Conservation (phyloP, 2,113 vertebrate genomes). For the Nothoprocta perdicaria region DNA sequence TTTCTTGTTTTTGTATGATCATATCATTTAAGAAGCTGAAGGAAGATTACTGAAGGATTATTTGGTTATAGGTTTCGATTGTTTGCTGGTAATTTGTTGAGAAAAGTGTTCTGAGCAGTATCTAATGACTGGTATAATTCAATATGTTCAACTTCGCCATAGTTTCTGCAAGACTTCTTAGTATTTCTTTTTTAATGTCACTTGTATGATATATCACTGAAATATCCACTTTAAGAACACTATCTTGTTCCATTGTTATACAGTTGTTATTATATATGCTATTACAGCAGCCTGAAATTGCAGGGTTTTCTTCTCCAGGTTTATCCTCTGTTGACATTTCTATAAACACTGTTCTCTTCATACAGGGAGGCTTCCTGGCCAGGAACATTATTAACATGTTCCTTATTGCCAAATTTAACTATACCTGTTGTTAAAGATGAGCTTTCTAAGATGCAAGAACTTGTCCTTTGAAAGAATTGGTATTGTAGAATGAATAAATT, state of each 20-base stretch:
- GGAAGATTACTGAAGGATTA: conserved; percentile 45
- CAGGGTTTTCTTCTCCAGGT: background rate
- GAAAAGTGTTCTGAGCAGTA: background rate
- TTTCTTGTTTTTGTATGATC: conserved; percentile 37
- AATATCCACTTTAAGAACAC: background rate
- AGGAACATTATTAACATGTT: background rate
- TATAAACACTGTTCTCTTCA: background rate
- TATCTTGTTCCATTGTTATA: background rate
- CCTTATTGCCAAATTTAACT: background rate
- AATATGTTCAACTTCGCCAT: background rate
- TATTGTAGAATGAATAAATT: background rate
- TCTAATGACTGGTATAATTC: background rate
- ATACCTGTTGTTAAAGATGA: background rate
- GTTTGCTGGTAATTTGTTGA: background rate
- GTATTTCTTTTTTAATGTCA: background rate
- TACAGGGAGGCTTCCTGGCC: background rate
- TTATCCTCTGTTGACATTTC: background rate
- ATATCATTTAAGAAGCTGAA: conserved; percentile 3
- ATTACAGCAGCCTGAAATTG: background rate
- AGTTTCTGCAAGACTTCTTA: background rate
- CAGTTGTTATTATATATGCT: background rate
- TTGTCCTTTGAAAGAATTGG: background rate
- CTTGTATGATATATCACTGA: background rate
- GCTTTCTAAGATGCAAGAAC: background rate
- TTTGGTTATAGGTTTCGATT: conserved; percentile 11